phyloP scores from a whole-genome alignment of 1,140 invertebrate species.

The Pemphigus obesinymphae region DNA sequence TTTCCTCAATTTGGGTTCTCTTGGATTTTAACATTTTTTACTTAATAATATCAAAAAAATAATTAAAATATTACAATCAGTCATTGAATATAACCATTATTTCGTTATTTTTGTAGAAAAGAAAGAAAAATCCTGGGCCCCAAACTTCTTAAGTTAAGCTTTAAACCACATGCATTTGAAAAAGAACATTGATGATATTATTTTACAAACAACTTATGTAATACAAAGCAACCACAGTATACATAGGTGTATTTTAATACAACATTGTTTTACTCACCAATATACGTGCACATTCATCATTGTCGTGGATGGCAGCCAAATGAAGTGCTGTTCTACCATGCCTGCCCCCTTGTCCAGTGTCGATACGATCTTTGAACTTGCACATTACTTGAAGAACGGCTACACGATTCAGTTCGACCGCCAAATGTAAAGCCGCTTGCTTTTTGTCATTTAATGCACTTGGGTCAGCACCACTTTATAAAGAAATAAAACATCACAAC shows the following conservation, averaged over 20 bases:
- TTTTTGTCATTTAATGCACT: conserved; percentile 68
- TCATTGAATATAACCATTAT: too few species aligned
- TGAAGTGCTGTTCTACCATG: conserved; percentile 75
- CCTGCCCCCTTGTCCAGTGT: conserved; percentile 69
- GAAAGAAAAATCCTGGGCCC: too few species aligned
- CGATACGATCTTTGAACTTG: conserved; percentile 61
- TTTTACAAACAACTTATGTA: too few species aligned
- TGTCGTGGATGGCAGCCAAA: conserved; percentile 74
- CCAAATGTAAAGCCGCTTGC: conserved; percentile 72
- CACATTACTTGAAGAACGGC: conserved; percentile 63
- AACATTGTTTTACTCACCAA: conserved; percentile 58
- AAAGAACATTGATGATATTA: too few species aligned
- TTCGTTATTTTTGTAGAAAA: too few species aligned
- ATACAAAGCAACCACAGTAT: too few species aligned
- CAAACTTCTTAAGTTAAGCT: too few species aligned
- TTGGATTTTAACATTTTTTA: too few species aligned
- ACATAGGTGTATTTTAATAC: background rate
- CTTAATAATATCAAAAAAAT: too few species aligned
- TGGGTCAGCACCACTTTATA: conserved; percentile 61
- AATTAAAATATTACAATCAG: too few species aligned
- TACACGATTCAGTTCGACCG: conserved; percentile 69
- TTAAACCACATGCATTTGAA: background rate
- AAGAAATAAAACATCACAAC: conserved; percentile 19
- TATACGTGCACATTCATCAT: conserved; percentile 70
- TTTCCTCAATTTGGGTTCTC: too few species aligned